These are phyloP conservation scores for Barnardius zonarius DNA, from an alignment of 2,113 vertebrate genomes.

Conservation along the genomic window DNA sequence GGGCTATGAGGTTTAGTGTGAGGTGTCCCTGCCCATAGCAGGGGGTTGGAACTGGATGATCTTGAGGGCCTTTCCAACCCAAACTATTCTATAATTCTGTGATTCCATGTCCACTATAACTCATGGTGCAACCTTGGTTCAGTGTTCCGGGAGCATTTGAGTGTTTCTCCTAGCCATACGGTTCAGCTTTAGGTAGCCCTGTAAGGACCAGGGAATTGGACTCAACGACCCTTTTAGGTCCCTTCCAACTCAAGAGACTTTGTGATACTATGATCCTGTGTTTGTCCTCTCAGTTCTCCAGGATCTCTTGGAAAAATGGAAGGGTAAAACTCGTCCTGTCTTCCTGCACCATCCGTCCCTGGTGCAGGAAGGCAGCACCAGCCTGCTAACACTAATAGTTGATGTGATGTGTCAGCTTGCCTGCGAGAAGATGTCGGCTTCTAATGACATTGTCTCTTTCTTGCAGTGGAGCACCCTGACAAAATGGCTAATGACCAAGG, in stretches of 20 bases:
- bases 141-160: rapidly evolving
- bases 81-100: neutral
- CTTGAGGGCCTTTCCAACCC: neutral
- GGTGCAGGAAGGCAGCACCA: neutral
- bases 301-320: neutral
- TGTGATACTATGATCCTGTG: neutral
- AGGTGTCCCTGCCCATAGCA: neutral
- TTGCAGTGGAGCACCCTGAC: conserved; percentile 91
- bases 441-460: conserved; percentile 63
- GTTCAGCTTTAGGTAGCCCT: neutral
- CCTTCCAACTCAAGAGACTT: neutral
- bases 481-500: conserved; percentile 99
- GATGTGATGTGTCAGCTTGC: neutral
- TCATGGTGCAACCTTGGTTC: too few relatives aligned
- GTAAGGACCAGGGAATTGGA: neutral
- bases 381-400: neutral
- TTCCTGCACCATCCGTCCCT: neutral
- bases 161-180: rapidly evolving
- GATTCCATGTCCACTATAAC: neutral
- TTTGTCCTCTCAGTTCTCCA: neutral
- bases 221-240: rapidly evolving
- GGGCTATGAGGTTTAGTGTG: neutral
- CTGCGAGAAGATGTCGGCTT: neutral
- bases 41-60: neutral
- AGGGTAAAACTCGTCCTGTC: neutral